phyloP scores from a whole-genome alignment of 1,140 invertebrate genomes.

The Galendromus occidentalis region DNA sequence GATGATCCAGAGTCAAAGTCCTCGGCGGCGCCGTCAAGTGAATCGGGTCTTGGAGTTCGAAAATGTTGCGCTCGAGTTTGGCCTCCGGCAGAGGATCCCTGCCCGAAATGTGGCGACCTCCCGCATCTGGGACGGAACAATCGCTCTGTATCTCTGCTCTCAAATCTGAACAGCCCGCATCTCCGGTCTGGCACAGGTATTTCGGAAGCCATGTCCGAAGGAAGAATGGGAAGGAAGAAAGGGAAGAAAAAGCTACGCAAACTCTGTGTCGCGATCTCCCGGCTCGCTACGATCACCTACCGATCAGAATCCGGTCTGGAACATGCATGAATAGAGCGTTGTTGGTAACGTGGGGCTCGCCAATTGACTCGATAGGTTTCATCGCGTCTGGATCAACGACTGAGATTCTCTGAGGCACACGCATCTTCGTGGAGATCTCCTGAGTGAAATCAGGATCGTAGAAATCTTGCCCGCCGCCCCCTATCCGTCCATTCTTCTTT shows the following conservation, averaged over 20 bases:
- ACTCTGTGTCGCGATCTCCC: too few relatives aligned
- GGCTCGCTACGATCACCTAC: constrained; percentile 17
- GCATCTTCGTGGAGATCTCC: constrained; percentile 54
- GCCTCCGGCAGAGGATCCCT: constrained; percentile 64
- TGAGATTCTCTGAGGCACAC: constrained; percentile 51
- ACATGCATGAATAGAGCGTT: constrained; percentile 69
- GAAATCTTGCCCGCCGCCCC: constrained; percentile 23
- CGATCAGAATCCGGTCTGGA: constrained; percentile 65
- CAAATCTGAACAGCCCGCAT: too few relatives aligned
- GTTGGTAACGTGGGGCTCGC: background rate
- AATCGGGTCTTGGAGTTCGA: constrained; percentile 46
- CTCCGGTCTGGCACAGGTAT: too few relatives aligned
- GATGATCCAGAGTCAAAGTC: constrained; percentile 55
- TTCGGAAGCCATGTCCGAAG: too few relatives aligned
- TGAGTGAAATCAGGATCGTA: constrained; percentile 47
- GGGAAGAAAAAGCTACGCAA: too few relatives aligned
- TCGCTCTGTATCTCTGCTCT: too few relatives aligned
- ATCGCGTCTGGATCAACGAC: constrained; percentile 26
- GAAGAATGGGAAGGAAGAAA: too few relatives aligned
- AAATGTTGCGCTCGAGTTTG: constrained; percentile 48
- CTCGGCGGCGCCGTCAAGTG: constrained; percentile 45
- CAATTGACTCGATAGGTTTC: background rate
- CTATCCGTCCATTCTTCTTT: too few relatives aligned
- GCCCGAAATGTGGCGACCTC: constrained; percentile 28
- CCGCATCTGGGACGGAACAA: background rate